A percentile compares a stretch with the other conserved stretches of the same genome.
Conservation (phyloP, 2,797 vertebrate species). For the Xerus rutilus region DNA sequence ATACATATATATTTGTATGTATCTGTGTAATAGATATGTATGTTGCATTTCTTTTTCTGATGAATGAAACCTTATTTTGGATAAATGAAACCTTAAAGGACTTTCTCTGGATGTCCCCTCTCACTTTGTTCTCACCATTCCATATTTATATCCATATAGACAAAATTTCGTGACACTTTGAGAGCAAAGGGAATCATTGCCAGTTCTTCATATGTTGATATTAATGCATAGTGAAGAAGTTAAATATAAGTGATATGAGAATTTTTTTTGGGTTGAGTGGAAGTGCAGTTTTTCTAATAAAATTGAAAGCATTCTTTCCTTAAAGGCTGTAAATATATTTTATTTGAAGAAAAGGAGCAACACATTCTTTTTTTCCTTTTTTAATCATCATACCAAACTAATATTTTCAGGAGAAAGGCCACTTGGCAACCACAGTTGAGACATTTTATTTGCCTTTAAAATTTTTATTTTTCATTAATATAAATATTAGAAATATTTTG, state of each 20-base stretch:
- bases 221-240: conserved; percentile 4
- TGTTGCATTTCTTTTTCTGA: not conserved
- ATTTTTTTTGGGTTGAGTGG: not conserved
- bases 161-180: not conserved
- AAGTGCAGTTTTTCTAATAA: conserved; percentile 23
- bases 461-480: conserved; percentile 14
- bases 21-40: not conserved
- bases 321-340: not conserved
- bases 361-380: not conserved
- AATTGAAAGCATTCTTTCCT: not conserved
- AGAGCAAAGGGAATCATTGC: not conserved
- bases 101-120: not conserved
- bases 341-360: not conserved
- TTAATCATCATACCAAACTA: not conserved
- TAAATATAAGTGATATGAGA: not conserved
- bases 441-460: conserved; percentile 51
- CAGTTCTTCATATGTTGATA: not conserved
- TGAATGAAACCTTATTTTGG: no score
- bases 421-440: conserved; percentile 15
- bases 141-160: not conserved
- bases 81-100: not conserved
- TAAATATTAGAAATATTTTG: not conserved
- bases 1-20: not conserved
- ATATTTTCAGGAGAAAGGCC: not conserved
- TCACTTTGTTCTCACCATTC: not conserved